Evolutionary conservation across 1,140 invertebrate genomes (phyloP).

Genomic region (Dermatophagoides farinae): DNA sequence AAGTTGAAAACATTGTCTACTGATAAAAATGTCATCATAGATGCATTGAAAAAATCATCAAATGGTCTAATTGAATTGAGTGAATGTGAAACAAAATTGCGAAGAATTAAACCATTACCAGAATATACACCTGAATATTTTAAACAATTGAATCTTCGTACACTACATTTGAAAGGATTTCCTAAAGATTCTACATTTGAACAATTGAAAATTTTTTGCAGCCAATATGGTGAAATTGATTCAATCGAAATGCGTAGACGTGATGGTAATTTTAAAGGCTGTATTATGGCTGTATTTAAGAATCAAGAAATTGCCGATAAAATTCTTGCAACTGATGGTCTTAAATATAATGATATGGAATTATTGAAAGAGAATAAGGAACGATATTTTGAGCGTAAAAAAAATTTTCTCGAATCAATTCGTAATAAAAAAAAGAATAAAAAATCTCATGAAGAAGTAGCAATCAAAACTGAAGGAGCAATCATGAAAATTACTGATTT

Average conservation of each 20-base stretch:
- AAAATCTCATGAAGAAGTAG: neutral
- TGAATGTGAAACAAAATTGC: constrained; percentile 58
- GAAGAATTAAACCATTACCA: constrained; percentile 58
- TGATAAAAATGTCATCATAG: constrained; percentile 45
- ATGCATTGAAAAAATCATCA: constrained; percentile 51
- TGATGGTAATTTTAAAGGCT: constrained; percentile 39
- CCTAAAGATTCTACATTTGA: constrained; percentile 44
- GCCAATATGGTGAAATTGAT: constrained; percentile 44
- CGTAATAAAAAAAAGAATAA: constrained; percentile 5
- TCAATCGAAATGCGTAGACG: constrained; percentile 40
- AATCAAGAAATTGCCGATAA: constrained; percentile 45
- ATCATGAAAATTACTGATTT: constrained; percentile 3
- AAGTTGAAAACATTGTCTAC: constrained; percentile 48
- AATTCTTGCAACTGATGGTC: constrained; percentile 37
- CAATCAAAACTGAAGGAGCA: neutral
- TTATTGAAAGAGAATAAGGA: constrained; percentile 46
- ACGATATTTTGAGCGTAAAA: constrained; percentile 10
- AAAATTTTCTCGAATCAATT: neutral
- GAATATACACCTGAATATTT: constrained; percentile 57
- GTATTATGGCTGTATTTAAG: constrained; percentile 62
- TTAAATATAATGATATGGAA: constrained; percentile 49
- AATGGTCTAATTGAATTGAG: constrained; percentile 51
- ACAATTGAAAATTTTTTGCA: constrained; percentile 50
- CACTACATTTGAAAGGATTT: constrained; percentile 77
- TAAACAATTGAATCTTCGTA: constrained; percentile 48